Evolutionary conservation across 2,797 vertebrate genomes (phyloP), one percentile per base, ranked within the genome.

Genomic region (Fistularia commersonii): DNA sequence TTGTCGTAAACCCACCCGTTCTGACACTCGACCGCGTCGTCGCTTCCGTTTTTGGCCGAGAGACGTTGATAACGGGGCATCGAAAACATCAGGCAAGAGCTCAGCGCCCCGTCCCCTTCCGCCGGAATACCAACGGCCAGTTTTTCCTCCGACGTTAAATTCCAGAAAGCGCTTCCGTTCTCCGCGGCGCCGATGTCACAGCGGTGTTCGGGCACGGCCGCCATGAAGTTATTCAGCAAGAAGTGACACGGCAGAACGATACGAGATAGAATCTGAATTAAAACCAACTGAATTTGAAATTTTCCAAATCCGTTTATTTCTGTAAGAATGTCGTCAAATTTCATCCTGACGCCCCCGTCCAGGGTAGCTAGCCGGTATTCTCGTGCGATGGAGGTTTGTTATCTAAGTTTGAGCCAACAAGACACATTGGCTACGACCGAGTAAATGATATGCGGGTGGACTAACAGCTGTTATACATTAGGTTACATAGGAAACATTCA

Each of bases 1-100:
- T 69, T 87, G 76, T 97, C 91, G 3, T 93, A 97, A 45, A 90
- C 84, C 95, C 94, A 98, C 80, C 94, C 94, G 0, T 90, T 84
- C 48, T 82, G 88, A 80, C 95, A 98, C 34, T 44, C 34, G 7
- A 88, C 72, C 33, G 63, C 32, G 1, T 66, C 58, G 6, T 68
- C 45, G 11, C 64, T 62, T 1, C 37, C 33, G 53, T 83, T 89
- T 7, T 41, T 79, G n/a, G 35, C 63, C 3, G 52, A 68, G 38
- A 88, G 60, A 42, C 83, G 47, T 6, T 87, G 74, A 48, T 80
- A 80, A 1, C 86, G 88, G 0, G 85, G 89, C 45, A 78, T 35
- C 14, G 66, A 61, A 71, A 91, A 97, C 88, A 88, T 93, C 69
- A 78, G 67, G 59, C 95, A 98, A 77, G 92, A 91, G 55, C 86